Evolutionary conservation across 2,113 vertebrate genomes (phyloP), one percentile per base, ranked within the genome.

Genomic region (Hippopotamus amphibius): DNA sequence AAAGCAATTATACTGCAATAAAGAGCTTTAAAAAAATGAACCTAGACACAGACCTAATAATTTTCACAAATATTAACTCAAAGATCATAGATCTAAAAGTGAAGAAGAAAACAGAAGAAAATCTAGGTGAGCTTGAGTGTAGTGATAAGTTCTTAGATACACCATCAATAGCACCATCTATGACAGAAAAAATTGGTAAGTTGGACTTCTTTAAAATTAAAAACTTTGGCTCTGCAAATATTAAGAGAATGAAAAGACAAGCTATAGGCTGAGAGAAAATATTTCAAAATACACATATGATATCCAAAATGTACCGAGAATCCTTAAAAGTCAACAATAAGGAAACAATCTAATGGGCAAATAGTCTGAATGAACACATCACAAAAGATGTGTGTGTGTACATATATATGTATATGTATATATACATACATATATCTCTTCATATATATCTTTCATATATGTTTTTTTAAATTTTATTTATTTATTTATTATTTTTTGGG

Each of bases 121-220:
- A 65, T 65, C 13, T 26, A 2, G 28, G 1, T 3, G 5, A 16
- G 0, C 30, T 17, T 76, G 37, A 0, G 10, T 94, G 57, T 71
- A 8, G 19, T 55, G 14, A 41, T 22, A 43, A 84, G 3, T 33
- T 63, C 17, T 41, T 84, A 61, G 26, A 43, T 53, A 84, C 3
- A 71, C 19, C 5, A 33, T 83, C 17, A 65, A 72, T 48, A 57
- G 21, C 24, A 89, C 3, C 10, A 55, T 37, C 9, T 26, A 55
- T 83, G 41, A 65, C 76, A 63, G 61, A 94, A 61, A 24, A 5
- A 46, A 8, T 65, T 41, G 17, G 6, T 2, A 68, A 33, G 3
- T 6, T 77, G 4, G 11, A 14, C n/a, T 41, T 95, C 26, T 71
- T 30, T 83, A 65, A 30, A 88, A 57, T 69, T 48, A n/a, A 26